A percentile compares a stretch with the other conserved stretches of the same genome.
Evolutionary conservation across 2,797 vertebrate genomes (phyloP).

Genomic region (Sebastes hubbsi): DNA sequence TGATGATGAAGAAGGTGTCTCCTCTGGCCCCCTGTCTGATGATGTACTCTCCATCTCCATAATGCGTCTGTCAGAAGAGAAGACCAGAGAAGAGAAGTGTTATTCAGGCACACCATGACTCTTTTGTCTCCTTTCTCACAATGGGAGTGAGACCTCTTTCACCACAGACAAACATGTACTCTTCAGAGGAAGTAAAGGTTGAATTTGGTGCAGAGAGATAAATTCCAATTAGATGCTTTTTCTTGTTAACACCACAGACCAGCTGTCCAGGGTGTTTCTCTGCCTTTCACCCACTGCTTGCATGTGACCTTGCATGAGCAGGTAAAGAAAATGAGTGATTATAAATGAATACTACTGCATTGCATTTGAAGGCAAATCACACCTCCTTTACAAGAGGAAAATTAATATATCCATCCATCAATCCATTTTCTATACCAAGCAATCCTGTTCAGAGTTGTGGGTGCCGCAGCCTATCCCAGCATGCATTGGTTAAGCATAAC

Average conservation of each 20-base stretch:
- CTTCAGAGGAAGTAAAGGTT: neutral
- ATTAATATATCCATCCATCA: conserved; percentile 17
- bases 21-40: conserved; percentile 97
- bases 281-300: conserved; percentile 16
- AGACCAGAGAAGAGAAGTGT: conserved; percentile 24
- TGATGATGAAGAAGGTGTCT: conserved; percentile 99
- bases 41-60: conserved; percentile 96
- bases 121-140: conserved; percentile 17
- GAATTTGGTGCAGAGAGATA: conserved; percentile 6
- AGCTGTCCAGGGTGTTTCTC: conserved; percentile 3
- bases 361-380: conserved; percentile 4
- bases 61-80: conserved; percentile 89
- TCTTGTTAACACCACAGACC: conserved; percentile 11
- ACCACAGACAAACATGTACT: neutral
- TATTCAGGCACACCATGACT: conserved; percentile 7
- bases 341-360: conserved; percentile 12
- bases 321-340: conserved; percentile 27
- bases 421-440: conserved; percentile 11
- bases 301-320: conserved; percentile 39
- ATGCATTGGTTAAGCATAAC: neutral
- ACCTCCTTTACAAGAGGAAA: neutral
- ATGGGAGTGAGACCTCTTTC: neutral
- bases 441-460: conserved; percentile 17
- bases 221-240: conserved; percentile 29
- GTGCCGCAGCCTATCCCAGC: neutral